These are phyloP conservation scores for Melanargia galathea DNA, from an alignment of 2,888 invertebrate genomes.

Conservation along the genomic window DNA sequence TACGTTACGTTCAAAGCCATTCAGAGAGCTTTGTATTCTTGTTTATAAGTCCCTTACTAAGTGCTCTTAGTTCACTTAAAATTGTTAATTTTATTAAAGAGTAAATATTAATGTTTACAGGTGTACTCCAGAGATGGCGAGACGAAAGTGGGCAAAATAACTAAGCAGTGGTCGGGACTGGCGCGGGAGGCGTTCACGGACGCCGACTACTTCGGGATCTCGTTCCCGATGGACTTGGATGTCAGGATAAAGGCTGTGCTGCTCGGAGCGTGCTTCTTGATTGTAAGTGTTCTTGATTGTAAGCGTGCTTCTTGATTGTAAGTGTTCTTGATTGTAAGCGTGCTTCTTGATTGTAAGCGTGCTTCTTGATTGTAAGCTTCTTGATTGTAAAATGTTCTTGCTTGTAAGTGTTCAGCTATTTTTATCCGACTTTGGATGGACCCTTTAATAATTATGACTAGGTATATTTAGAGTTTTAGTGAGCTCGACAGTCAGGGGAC, in stretches of 20 bases:
- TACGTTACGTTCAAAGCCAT: no score
- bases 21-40: no score
- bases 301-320: constrained; percentile 52
- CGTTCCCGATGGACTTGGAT: constrained; percentile 95
- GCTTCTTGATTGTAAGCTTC: no score
- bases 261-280: constrained; percentile 89
- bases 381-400: no score
- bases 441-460: no score
- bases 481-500: no score
- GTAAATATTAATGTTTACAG: constrained; percentile 65
- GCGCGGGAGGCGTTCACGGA: constrained; percentile 92
- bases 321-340: constrained; percentile 57
- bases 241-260: constrained; percentile 91
- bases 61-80: no score
- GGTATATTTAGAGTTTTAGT: no score
- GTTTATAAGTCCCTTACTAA: no score
- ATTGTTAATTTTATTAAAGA: not conserved
- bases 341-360: constrained; percentile 49
- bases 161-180: constrained; percentile 94
- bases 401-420: no score
- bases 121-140: constrained; percentile 89
- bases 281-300: constrained; percentile 82
- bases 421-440: no score
- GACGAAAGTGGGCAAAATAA: constrained; percentile 91
- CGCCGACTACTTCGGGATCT: constrained; percentile 93